Conservation (phyloP, 2,797 vertebrate genomes). For the Chrysocyon brachyurus region DNA sequence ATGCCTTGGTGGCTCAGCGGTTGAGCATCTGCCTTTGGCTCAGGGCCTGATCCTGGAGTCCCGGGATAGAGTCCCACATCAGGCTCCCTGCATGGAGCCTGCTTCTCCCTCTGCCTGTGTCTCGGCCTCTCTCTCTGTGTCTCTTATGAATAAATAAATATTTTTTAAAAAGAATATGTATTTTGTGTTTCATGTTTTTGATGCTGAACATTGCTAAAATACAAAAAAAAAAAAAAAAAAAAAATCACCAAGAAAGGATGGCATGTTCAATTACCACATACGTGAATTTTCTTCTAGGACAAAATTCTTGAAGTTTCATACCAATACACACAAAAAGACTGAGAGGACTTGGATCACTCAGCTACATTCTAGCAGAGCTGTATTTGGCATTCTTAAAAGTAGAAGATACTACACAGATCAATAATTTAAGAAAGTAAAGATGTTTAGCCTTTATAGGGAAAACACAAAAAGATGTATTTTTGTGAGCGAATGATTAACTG, state of each 20-base stretch:
- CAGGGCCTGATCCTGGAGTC: too few relatives aligned
- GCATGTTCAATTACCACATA: not conserved
- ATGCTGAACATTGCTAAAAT: not conserved
- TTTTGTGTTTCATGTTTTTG: not conserved
- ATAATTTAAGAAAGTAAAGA: not conserved
- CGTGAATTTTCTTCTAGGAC: not conserved
- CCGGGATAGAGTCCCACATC: too few relatives aligned
- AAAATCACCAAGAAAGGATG: not conserved
- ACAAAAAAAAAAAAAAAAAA: not conserved
- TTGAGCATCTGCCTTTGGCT: too few relatives aligned
- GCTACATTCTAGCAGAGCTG: not conserved
- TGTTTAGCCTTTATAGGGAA: not conserved
- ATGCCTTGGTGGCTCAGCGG: too few relatives aligned
- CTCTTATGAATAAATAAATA: too few relatives aligned
- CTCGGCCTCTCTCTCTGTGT: too few relatives aligned
- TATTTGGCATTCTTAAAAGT: not conserved
- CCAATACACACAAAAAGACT: not conserved
- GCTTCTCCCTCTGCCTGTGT: too few relatives aligned
- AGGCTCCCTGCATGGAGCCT: too few relatives aligned
- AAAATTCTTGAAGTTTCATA: not conserved
- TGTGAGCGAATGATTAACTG: not conserved
- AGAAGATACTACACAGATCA: not conserved
- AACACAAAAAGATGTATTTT: not conserved
- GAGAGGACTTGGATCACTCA: not conserved
- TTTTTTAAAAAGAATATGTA: not conserved